phyloP scores from a whole-genome alignment of 2,888 invertebrate species.

The Caprella mutica region DNA sequence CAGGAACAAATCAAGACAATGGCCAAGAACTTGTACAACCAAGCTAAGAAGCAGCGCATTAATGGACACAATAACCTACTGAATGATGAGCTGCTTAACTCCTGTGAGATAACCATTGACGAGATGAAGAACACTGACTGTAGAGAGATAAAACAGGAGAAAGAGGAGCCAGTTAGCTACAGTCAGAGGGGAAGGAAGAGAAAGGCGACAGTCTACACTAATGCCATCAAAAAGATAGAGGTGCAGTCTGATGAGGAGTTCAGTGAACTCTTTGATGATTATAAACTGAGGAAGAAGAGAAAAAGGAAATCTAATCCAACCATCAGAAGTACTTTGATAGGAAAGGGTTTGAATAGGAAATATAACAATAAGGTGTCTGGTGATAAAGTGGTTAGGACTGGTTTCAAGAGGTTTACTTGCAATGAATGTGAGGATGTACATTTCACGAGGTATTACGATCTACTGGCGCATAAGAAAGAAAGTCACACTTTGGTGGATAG shows the following conservation, averaged over 20 bases:
- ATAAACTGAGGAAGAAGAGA: conserved; percentile 15
- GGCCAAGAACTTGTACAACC: conserved; percentile 19
- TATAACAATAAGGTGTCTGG: conserved; percentile 25
- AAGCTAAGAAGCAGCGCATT: conserved; percentile 16
- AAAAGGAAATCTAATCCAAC: conserved; percentile 19
- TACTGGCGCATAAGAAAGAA: conserved; percentile 28
- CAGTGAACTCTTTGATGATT: conserved; percentile 26
- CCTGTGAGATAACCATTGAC: neutral
- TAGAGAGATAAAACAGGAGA: conserved; percentile 17
- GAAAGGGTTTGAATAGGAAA: conserved; percentile 26
- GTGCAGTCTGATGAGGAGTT: conserved; percentile 25
- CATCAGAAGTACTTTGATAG: conserved; percentile 26
- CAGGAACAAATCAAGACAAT: conserved; percentile 25
- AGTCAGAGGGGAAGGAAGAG: conserved; percentile 30
- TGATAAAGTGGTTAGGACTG: conserved; percentile 16
- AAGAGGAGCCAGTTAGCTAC: conserved; percentile 19
- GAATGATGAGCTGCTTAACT: neutral
- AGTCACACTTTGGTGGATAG: conserved; percentile 31
- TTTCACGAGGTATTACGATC: conserved; percentile 31
- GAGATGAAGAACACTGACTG: neutral
- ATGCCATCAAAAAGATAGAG: conserved; percentile 21
- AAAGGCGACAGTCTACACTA: conserved; percentile 20
- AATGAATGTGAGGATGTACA: conserved; percentile 28
- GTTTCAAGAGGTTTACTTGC: conserved; percentile 30
- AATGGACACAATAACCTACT: neutral